phyloP scores from a whole-genome alignment of 2,113 vertebrate species.

The Motacilla alba region DNA sequence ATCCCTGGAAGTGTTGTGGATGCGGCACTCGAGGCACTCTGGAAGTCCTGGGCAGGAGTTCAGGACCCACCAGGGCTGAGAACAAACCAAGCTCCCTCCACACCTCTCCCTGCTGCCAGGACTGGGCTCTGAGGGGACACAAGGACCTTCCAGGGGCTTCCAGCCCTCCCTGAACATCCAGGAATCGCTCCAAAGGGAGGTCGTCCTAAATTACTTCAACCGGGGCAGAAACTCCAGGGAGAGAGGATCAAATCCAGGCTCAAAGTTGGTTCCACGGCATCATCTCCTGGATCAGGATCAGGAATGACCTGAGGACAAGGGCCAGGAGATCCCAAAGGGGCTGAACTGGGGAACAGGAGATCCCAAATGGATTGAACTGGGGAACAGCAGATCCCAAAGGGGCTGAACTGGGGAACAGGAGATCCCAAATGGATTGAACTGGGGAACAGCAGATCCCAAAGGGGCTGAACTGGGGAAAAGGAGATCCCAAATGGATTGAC shows the following conservation, averaged over 20 bases:
- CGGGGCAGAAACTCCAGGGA: background rate
- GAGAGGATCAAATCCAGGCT: background rate
- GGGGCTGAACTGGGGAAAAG: background rate
- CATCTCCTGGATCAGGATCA: background rate
- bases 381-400: background rate
- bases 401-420: fast-evolving
- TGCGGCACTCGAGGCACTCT: background rate
- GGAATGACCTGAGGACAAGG: background rate
- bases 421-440: background rate
- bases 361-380: background rate
- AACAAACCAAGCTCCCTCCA: background rate
- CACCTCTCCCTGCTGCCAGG: background rate
- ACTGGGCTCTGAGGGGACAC: background rate
- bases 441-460: background rate
- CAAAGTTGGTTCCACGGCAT: background rate
- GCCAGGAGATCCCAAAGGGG: background rate
- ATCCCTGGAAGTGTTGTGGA: background rate
- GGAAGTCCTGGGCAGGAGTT: background rate
- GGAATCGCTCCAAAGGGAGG: fast-evolving
- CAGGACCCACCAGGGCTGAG: background rate
- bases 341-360: background rate
- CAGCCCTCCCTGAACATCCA: background rate
- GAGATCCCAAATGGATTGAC: background rate
- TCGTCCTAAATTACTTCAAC: background rate
- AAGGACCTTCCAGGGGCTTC: background rate